These are phyloP conservation scores for Rhynchotus rufescens DNA, from an alignment of 2,797 vertebrate species.

Conservation along the genomic window DNA sequence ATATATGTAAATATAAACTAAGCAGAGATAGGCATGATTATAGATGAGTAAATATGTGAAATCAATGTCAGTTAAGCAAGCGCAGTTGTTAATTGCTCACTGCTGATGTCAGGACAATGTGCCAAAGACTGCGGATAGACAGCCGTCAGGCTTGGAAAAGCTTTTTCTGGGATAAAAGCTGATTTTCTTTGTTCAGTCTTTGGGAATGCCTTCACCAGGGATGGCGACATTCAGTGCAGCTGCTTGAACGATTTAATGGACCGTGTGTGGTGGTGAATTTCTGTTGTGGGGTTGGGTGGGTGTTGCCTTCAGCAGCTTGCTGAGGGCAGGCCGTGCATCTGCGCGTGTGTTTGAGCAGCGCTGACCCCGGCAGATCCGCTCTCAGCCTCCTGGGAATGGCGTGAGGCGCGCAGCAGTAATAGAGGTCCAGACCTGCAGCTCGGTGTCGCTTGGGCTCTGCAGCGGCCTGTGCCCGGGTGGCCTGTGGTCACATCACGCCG, in stretches of 20 bases:
- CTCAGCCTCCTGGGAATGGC: accelerated
- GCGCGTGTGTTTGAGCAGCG: accelerated
- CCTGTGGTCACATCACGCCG: accelerated
- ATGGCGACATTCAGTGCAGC: neutral
- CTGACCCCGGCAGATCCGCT: accelerated
- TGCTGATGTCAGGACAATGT: slow-evolving; percentile 32
- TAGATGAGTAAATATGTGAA: slow-evolving; percentile 66
- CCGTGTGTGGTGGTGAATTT: neutral
- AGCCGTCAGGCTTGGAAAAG: neutral
- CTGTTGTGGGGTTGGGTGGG: neutral
- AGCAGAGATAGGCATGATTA: slow-evolving; percentile 65
- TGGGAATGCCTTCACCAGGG: neutral
- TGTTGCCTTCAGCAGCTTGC: neutral
- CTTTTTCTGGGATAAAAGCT: neutral
- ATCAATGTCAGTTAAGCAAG: slow-evolving; percentile 68
- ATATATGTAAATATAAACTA: slow-evolving; percentile 70
- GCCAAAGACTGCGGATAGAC: neutral
- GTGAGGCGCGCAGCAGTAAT: neutral
- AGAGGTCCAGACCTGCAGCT: neutral
- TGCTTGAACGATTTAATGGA: neutral
- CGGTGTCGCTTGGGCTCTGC: accelerated
- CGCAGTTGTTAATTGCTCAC: slow-evolving; percentile 45
- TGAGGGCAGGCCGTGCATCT: neutral
- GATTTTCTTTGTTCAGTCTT: neutral
- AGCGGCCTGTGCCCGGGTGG: accelerated